These are phyloP conservation scores for Callionymus lyra DNA, from an alignment of 2,113 vertebrate species.

Conservation along the genomic window DNA sequence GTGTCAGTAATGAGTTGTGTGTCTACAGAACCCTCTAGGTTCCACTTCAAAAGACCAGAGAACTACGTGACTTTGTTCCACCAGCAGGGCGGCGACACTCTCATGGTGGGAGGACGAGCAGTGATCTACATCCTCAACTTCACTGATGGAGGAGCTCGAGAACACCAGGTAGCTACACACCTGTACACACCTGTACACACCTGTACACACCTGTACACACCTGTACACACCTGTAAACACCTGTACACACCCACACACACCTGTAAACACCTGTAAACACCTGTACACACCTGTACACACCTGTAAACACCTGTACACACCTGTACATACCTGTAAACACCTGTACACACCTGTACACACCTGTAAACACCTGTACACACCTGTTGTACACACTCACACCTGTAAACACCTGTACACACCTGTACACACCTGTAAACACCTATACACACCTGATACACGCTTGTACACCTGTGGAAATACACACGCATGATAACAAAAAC, in stretches of 20 bases:
- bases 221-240: not conserved
- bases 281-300: too few relatives aligned
- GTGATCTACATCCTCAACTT: constrained; percentile 63
- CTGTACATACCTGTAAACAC: not conserved
- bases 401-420: not conserved
- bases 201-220: not conserved
- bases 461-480: not conserved
- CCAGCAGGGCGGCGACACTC: constrained; percentile 56
- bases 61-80: constrained; percentile 68
- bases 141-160: constrained; percentile 48
- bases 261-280: too few relatives aligned
- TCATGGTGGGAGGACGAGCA: constrained; percentile 66
- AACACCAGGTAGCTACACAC: constrained; percentile 49
- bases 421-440: not conserved
- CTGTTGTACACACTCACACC: not conserved
- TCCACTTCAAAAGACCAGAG: constrained; percentile 60
- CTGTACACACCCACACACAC: not conserved
- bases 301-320: not conserved
- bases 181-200: not conserved
- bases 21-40: constrained; percentile 55
- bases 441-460: not conserved
- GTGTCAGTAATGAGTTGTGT: constrained; percentile 1
- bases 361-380: not conserved
- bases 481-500: too few relatives aligned
- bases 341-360: not conserved